phyloP scores from a whole-genome alignment of 2,113 vertebrate genomes.

The Eleginops maclovinus region DNA sequence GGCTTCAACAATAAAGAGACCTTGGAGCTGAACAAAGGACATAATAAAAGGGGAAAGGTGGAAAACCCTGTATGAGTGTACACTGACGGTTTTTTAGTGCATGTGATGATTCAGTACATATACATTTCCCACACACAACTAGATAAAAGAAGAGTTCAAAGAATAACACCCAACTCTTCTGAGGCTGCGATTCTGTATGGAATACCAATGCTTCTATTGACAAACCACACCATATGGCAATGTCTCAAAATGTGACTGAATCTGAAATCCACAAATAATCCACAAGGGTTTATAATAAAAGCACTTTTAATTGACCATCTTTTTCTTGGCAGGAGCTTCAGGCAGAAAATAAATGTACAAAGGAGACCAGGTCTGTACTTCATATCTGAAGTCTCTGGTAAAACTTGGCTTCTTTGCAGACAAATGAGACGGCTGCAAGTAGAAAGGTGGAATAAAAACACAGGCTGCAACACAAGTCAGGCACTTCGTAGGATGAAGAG shows the following conservation, averaged over 20 bases:
- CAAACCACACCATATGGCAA: conserved; percentile 34
- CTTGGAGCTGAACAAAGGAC: conserved; percentile 6
- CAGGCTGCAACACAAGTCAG: conserved; percentile 36
- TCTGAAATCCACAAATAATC: conserved; percentile 43
- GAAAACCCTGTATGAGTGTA: neutral
- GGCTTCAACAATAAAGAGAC: neutral
- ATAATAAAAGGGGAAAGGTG: neutral
- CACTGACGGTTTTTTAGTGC: neutral
- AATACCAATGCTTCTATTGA: conserved; percentile 12
- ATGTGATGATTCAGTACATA: neutral
- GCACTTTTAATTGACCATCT: conserved; percentile 34
- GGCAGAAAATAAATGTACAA: conserved; percentile 3
- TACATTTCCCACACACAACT: neutral
- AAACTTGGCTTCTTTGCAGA: conserved; percentile 21
- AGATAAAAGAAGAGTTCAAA: neutral
- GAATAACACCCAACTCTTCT: neutral
- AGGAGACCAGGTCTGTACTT: conserved; percentile 29
- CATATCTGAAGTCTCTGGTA: conserved; percentile 35
- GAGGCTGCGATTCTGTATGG: neutral
- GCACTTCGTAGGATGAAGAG: conserved; percentile 27
- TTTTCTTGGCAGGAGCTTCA: conserved; percentile 31
- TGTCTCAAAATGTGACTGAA: conserved; percentile 24
- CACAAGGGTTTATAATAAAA: conserved; percentile 53
- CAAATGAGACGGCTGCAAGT: neutral
- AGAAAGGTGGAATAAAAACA: conserved; percentile 47